Evolutionary conservation across 2,888 invertebrate genomes (phyloP).

Genomic region (Drosophila flavopinicola): DNA sequence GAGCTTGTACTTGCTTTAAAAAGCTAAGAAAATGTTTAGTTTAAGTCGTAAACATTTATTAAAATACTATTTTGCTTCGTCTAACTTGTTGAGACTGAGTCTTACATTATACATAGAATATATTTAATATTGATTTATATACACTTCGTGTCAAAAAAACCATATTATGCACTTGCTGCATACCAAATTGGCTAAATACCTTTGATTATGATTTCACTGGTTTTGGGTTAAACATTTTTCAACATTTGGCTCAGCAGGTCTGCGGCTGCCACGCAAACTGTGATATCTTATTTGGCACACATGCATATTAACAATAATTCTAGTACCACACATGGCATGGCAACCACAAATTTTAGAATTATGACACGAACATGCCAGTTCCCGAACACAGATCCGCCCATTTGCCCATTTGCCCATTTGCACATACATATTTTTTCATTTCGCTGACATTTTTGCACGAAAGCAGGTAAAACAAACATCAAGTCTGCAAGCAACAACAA

Average conservation of each 20-base stretch:
- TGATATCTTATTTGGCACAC: conserved; percentile 14
- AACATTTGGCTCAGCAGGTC: conserved; percentile 29
- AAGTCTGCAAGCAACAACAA: conserved; percentile 10
- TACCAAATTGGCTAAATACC: too few species aligned
- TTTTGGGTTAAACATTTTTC: too few species aligned
- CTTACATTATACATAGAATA: too few species aligned
- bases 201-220: conserved; percentile 4
- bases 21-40: neutral
- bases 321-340: conserved; percentile 47
- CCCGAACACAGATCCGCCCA: conserved; percentile 38
- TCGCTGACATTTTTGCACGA: conserved; percentile 46
- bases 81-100: too few species aligned
- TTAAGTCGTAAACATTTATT: too few species aligned
- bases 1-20: neutral
- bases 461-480: conserved; percentile 34
- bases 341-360: conserved; percentile 71
- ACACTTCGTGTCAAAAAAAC: too few species aligned
- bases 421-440: conserved; percentile 53
- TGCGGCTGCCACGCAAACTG: conserved; percentile 31
- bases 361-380: conserved; percentile 57
- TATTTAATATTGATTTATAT: too few species aligned
- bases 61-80: too few species aligned
- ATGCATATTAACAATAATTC: conserved; percentile 51
- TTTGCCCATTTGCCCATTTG: too few species aligned
- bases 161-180: too few species aligned